phyloP scores from a whole-genome alignment of 2,797 vertebrate genomes.

The Alectoris magna region DNA sequence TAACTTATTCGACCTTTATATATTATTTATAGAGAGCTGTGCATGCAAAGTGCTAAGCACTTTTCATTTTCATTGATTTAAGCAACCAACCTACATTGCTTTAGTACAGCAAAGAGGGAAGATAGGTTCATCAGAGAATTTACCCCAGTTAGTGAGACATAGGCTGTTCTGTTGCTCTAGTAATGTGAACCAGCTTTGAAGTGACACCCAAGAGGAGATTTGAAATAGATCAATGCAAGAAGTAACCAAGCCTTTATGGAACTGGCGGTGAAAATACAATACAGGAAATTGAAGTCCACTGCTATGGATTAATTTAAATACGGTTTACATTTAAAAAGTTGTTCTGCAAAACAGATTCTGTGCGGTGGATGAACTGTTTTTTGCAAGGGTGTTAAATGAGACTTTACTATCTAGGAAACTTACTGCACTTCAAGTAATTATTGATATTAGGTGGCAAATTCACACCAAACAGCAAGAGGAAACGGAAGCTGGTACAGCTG shows the following conservation, averaged over 20 bases:
- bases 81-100: conserved; percentile 32
- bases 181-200: conserved; percentile 25
- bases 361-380: not conserved
- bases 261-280: not conserved
- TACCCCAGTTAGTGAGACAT: not conserved
- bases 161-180: conserved; percentile 37
- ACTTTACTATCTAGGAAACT: not conserved
- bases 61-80: conserved; percentile 5
- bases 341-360: not conserved
- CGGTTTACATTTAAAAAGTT: not conserved
- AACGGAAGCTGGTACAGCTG: not conserved
- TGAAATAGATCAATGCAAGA: conserved; percentile 40
- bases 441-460: not conserved
- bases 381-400: not conserved
- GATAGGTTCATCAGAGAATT: conserved; percentile 21
- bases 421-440: not conserved
- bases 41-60: conserved; percentile 5
- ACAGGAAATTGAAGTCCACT: not conserved
- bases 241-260: not conserved
- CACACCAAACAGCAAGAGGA: not conserved
- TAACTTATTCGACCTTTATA: conserved; percentile 41
- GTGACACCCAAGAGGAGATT: conserved; percentile 12
- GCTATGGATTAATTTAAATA: not conserved
- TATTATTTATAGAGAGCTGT: conserved; percentile 17
- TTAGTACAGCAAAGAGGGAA: not conserved